A percentile compares a stretch with the other conserved stretches of the same genome.
phyloP scores from a whole-genome alignment of 1,140 invertebrate species.

The Bradysia coprophila region DNA sequence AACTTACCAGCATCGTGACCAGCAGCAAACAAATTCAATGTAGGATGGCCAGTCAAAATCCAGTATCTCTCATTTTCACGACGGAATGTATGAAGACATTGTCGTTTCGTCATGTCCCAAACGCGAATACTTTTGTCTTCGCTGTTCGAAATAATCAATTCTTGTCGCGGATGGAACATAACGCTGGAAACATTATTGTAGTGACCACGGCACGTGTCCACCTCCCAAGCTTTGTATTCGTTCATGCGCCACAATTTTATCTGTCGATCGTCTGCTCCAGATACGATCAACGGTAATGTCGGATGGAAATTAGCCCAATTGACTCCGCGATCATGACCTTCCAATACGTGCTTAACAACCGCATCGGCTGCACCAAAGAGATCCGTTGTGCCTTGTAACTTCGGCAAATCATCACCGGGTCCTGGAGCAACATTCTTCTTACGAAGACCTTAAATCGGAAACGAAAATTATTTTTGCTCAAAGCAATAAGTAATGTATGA shows the following conservation, averaged over 20 bases:
- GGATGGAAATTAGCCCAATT: constrained; percentile 98
- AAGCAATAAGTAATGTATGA: too few species aligned
- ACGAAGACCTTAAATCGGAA: constrained; percentile 46
- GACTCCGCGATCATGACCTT: constrained; percentile 93
- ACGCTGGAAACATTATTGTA: constrained; percentile 99
- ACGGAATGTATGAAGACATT: constrained; percentile 89
- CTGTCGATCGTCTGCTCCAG: constrained; percentile 93
- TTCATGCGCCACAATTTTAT: constrained; percentile 99
- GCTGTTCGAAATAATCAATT: constrained; percentile 91
- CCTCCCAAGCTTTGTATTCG: constrained; percentile 97
- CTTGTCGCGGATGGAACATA: constrained; percentile 92
- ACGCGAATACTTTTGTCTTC: constrained; percentile 97
- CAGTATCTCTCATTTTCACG: constrained; percentile 94
- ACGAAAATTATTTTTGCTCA: too few species aligned
- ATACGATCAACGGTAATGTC: constrained; percentile 84
- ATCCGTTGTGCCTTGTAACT: constrained; percentile 78
- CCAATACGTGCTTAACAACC: constrained; percentile 93
- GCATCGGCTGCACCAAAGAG: constrained; percentile 94
- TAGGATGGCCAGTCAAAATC: constrained; percentile 84
- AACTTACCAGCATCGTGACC: constrained; percentile 91
- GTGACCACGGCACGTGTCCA: constrained; percentile 96
- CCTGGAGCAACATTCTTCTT: constrained; percentile 97
- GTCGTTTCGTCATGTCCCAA: constrained; percentile 97
- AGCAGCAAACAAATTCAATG: constrained; percentile 70
- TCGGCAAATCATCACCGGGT: constrained; percentile 75